These are phyloP conservation scores for Atractosteus spatula DNA, from an alignment of 2,113 vertebrate genomes.

Conservation along the genomic window DNA sequence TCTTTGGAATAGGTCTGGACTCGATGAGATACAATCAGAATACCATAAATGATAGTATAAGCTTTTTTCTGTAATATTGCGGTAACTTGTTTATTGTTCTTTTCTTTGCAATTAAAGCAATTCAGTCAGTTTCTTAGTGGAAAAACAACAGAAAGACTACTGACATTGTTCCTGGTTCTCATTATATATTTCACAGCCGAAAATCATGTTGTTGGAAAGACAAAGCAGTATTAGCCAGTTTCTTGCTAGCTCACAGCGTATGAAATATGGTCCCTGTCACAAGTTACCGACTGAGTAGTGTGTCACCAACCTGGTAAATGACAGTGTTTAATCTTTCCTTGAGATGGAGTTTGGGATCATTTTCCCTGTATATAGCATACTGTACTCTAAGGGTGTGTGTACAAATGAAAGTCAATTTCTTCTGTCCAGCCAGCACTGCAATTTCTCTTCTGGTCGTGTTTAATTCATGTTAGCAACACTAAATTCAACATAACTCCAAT, in stretches of 20 bases:
- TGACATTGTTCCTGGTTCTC: not conserved
- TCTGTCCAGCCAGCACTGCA: no score
- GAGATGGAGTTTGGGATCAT: not conserved
- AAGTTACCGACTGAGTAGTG: not conserved
- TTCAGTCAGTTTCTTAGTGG: no score
- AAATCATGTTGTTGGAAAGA: conserved; percentile 6
- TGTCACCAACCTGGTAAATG: conserved; percentile 1
- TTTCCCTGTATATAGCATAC: not conserved
- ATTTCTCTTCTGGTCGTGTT: no score
- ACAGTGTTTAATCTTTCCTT: not conserved
- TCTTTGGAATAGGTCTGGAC: no score
- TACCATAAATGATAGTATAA: no score
- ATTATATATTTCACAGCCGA: not conserved
- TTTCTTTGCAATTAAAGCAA: not conserved
- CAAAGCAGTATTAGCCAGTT: not conserved
- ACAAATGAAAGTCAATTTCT: not conserved
- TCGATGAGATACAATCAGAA: no score
- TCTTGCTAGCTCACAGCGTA: not conserved
- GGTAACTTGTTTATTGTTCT: not conserved
- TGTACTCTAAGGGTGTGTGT: not conserved
- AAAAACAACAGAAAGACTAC: not conserved
- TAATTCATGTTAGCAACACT: no score
- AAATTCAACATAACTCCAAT: no score
- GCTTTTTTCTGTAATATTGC: no score
- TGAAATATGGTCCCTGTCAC: conserved; percentile 4